These are phyloP conservation scores for Cyphomyrus plagiostoma DNA, from an alignment of 2,113 vertebrate genomes.

Conservation along the genomic window DNA sequence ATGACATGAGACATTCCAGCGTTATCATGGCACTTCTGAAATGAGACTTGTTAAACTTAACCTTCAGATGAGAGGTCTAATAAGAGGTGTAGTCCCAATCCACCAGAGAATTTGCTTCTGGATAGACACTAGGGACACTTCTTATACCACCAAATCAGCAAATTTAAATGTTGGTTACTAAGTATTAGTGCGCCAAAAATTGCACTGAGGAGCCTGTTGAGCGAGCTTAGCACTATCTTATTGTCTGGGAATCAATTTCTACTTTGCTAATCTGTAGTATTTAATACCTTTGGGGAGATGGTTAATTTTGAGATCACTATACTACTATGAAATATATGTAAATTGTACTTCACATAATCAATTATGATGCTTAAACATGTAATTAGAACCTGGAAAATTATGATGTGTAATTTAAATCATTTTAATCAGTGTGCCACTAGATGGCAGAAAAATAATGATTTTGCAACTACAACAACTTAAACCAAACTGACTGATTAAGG, in stretches of 20 bases:
- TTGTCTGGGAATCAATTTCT: not conserved
- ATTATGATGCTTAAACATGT: not conserved
- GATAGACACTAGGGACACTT: not conserved
- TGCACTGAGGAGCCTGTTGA: not conserved
- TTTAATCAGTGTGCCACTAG: not conserved
- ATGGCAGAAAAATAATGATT: not conserved
- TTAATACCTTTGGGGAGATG: not conserved
- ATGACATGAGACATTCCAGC: not conserved
- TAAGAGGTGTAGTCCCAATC: not conserved
- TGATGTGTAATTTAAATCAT: not conserved
- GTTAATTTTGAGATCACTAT: not conserved
- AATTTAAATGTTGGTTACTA: not conserved
- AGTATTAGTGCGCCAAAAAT: slow-evolving; percentile 8
- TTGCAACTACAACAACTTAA: not conserved
- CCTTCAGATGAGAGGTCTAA: not conserved
- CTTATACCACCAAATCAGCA: not conserved
- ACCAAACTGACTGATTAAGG: not conserved
- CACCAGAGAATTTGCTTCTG: not conserved
- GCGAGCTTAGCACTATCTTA: not conserved
- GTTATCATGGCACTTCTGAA: not conserved
- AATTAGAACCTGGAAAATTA: not conserved
- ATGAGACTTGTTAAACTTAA: not conserved
- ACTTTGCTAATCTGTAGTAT: not conserved
- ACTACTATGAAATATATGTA: not conserved
- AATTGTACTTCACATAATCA: not conserved